Conservation (phyloP, 2,797 vertebrate genomes). For the Cossypha caffra region DNA sequence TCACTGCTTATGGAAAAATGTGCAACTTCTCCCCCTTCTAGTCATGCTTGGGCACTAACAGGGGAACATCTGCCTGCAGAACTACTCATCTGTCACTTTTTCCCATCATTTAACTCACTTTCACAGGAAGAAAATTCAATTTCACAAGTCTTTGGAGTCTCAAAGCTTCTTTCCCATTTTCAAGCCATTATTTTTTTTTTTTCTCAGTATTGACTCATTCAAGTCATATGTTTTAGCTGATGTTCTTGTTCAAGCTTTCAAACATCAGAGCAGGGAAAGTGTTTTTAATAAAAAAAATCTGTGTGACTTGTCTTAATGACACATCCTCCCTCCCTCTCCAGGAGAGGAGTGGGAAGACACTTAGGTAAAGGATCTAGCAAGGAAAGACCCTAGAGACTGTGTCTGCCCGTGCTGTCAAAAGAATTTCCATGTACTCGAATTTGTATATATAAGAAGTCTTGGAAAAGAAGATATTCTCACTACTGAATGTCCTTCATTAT, state of each 20-base stretch:
- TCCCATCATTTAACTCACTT: neutral
- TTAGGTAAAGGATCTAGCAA: neutral
- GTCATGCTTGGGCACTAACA: neutral
- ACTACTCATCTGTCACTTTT: neutral
- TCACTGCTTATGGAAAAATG: neutral
- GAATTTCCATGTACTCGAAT: neutral
- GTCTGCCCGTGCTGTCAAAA: slow-evolving; percentile 14
- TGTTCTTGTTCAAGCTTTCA: slow-evolving; percentile 50
- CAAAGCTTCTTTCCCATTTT: neutral
- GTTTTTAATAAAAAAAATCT: slow-evolving; percentile 55
- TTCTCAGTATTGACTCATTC: neutral
- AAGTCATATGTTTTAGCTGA: slow-evolving; percentile 40
- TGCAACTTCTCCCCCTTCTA: neutral
- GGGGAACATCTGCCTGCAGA: neutral
- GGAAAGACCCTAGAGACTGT: neutral
- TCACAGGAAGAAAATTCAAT: neutral
- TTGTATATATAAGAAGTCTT: neutral
- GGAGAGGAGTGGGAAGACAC: neutral
- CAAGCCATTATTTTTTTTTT: neutral
- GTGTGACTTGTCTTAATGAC: slow-evolving; percentile 25
- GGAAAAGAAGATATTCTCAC: slow-evolving; percentile 4
- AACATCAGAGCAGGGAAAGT: slow-evolving; percentile 38
- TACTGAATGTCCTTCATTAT: neutral
- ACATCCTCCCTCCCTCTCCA: slow-evolving; percentile 6
- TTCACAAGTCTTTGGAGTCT: neutral